Conservation (phyloP, 2,113 vertebrate species). For the Calonectris borealis region DNA sequence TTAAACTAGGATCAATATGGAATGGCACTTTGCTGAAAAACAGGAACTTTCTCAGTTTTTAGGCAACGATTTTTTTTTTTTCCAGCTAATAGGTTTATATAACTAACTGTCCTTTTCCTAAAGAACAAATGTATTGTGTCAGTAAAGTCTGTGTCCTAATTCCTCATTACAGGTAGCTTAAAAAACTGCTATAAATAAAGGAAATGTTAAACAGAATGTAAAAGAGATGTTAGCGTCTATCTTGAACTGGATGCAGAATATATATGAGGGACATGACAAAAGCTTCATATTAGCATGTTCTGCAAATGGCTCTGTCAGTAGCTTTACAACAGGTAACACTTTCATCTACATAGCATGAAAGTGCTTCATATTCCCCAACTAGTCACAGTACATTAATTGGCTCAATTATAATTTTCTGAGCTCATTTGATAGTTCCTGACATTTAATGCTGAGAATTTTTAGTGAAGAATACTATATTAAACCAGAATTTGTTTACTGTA, state of each 20-base stretch:
- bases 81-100: not conserved
- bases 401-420: not conserved
- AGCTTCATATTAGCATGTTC: not conserved
- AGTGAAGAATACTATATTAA: not conserved
- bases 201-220: not conserved
- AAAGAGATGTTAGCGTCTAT: not conserved
- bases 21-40: not conserved
- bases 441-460: not conserved
- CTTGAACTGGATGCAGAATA: not conserved
- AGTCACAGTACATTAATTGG: not conserved
- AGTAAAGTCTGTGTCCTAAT: not conserved
- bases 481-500: not conserved
- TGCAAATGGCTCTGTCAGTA: not conserved
- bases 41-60: not conserved
- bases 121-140: not conserved
- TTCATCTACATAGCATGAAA: not conserved
- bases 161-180: not conserved
- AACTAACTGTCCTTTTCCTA: not conserved
- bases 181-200: not conserved
- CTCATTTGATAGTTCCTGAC: not conserved
- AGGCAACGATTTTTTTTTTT: fast-evolving
- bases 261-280: not conserved
- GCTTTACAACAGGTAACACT: not conserved
- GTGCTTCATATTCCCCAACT: not conserved
- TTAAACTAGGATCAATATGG: not conserved